phyloP scores from a whole-genome alignment of 1,140 invertebrate genomes.

The Trichonephila clavipes region DNA sequence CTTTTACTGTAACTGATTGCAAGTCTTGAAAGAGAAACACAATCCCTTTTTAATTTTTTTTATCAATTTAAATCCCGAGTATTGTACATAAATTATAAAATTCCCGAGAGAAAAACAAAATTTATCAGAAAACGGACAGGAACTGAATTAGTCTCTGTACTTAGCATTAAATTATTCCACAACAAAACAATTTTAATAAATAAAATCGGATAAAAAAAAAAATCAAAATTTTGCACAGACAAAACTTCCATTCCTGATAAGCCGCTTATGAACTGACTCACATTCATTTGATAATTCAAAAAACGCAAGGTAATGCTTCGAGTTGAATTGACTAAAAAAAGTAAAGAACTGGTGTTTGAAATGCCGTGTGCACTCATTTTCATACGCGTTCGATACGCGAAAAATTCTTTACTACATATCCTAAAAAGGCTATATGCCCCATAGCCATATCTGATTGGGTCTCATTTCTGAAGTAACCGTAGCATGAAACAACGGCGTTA shows the following conservation, averaged over 20 bases:
- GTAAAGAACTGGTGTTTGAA: background rate
- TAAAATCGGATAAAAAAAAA: no score
- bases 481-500: slow-evolving; percentile 75
- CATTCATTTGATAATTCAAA: background rate
- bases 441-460: slow-evolving; percentile 76
- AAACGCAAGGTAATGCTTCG: slow-evolving; percentile 10
- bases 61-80: no score
- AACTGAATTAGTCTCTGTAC: no score
- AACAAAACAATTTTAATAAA: no score
- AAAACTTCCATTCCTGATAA: background rate
- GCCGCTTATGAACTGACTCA: slow-evolving; percentile 30
- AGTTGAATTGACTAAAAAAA: slow-evolving; percentile 32
- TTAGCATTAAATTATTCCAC: no score
- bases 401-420: slow-evolving; percentile 71
- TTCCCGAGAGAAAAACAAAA: no score
- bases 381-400: slow-evolving; percentile 66
- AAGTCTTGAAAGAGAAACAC: no score
- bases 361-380: slow-evolving; percentile 49
- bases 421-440: slow-evolving; percentile 75
- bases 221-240: background rate
- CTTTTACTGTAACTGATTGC: no score
- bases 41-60: no score
- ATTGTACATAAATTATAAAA: no score
- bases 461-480: slow-evolving; percentile 74
- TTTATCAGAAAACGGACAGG: no score